phyloP scores from a whole-genome alignment of 2,888 invertebrate species.

The Hirtodrosophila histrioides region DNA sequence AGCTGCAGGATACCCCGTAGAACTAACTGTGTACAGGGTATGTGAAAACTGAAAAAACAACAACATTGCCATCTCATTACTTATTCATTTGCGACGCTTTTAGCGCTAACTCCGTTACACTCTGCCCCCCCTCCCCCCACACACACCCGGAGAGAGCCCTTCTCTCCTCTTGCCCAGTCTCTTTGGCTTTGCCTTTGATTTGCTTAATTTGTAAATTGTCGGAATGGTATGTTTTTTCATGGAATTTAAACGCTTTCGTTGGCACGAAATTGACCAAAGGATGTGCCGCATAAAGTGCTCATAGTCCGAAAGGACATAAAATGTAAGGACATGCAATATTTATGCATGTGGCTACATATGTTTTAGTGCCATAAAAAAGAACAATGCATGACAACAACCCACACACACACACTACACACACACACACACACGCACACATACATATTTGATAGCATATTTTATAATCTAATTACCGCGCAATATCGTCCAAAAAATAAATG shows the following conservation, averaged over 20 bases:
- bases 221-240: conserved; percentile 55
- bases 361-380: conserved; percentile 70
- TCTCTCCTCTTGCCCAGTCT: neutral
- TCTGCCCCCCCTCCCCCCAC: conserved; percentile 23
- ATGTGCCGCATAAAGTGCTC: conserved; percentile 45
- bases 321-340: conserved; percentile 51
- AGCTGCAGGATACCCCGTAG: no score
- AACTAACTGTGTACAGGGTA: conserved; percentile 26
- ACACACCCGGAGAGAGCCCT: neutral
- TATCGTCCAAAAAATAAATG: conserved; percentile 66
- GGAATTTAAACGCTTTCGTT: conserved; percentile 71
- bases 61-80: conserved; percentile 58
- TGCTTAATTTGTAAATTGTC: conserved; percentile 75
- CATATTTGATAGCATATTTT: conserved; percentile 80
- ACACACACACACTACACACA: conserved; percentile 4
- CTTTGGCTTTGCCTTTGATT: conserved; percentile 63
- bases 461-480: conserved; percentile 81
- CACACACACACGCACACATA: conserved; percentile 28
- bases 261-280: conserved; percentile 72
- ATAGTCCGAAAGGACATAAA: conserved; percentile 48
- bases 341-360: conserved; percentile 60
- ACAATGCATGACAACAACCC: conserved; percentile 57
- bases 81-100: conserved; percentile 73
- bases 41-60: conserved; percentile 25
- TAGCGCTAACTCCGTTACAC: conserved; percentile 56